Evolutionary conservation across 1,140 invertebrate genomes (phyloP), one percentile per base, ranked within the genome.

Genomic region (Drosophila varians): DNA sequence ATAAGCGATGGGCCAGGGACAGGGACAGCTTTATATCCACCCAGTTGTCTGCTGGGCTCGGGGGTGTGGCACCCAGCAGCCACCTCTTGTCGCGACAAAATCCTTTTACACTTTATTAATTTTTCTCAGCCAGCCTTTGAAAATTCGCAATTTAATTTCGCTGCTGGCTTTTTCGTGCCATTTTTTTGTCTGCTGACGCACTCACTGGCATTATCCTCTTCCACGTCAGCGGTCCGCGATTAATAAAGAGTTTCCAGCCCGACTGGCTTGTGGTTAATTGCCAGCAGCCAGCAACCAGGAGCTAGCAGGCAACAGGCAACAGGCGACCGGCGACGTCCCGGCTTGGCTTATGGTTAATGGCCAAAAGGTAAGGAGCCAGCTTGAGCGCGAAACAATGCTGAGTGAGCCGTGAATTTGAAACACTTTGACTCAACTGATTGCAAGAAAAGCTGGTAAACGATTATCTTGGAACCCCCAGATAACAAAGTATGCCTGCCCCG

Each of bases 21-120:
- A 64, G 40, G 16, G 16, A 42, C 36, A 60, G 42, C 58, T 58
- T 60, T 71, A 71, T 71, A 28, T 23, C 38, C 66, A 12, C 28
- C 19, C 53, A 4, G 46, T 26, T 45, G 46, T 57, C 65, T 53
- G 23, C 14, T 8, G 19, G 9, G 14, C 12, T 6, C 7, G 28
- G 28, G 28, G 28, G 28, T 11, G 28, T 31, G 28, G 9, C 28
- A 9, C 8, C 9, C 28, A 1, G 2, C 28, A 31, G 28, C 40
- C 16, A 26, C 36, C 28, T 14, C n/a, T 47, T 2, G 21, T 45
- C 18, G 68, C 61, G 54, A 68, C 68, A 42, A 65, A 68, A 77
- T 83, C 64, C 45, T 70, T 75, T 83, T 54, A 75, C 74, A 79
- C 56, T 65, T 79, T 79, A 84, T 84, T 79, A 79, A 79, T 79